These are phyloP conservation scores for Microcaecilia unicolor DNA, from an alignment of 2,797 vertebrate species.

Conservation along the genomic window DNA sequence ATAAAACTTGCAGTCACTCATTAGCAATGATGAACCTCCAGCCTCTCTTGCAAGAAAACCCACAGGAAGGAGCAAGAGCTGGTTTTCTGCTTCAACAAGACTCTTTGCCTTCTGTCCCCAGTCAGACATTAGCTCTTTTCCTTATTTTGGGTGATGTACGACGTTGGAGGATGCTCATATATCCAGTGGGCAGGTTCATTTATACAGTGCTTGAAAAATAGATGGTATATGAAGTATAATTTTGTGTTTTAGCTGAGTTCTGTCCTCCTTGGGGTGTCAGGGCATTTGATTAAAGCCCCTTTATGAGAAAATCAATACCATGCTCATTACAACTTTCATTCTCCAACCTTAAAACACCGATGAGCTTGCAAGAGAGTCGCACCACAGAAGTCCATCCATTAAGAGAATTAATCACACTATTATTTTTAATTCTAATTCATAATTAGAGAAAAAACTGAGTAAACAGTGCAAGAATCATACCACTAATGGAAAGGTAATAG, in stretches of 20 bases:
- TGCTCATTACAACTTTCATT: slow-evolving; percentile 53
- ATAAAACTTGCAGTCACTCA: no score
- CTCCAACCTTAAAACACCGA: slow-evolving; percentile 34
- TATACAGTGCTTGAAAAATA: slow-evolving; percentile 48
- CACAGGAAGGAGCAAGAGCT: no score
- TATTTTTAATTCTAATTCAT: slow-evolving; percentile 8
- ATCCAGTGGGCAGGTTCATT: slow-evolving; percentile 68
- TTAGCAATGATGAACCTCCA: no score
- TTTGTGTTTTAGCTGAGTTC: slow-evolving; percentile 41
- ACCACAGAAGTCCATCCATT: slow-evolving; percentile 10
- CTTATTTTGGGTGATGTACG: slow-evolving; percentile 57
- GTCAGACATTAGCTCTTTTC: slow-evolving; percentile 2
- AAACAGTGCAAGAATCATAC: neutral
- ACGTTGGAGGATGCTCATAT: slow-evolving; percentile 44
- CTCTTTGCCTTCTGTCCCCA: fast-evolving
- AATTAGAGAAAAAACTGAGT: slow-evolving; percentile 9
- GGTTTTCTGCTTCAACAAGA: neutral
- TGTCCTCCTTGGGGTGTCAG: slow-evolving; percentile 42
- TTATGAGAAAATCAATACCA: slow-evolving; percentile 57
- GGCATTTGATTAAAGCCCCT: slow-evolving; percentile 59
- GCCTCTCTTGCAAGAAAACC: no score
- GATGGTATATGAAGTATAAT: slow-evolving; percentile 49
- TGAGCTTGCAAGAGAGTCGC: slow-evolving; percentile 30
- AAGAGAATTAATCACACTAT: neutral
- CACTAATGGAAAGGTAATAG: neutral